Conservation (phyloP, 2,888 invertebrate genomes). For the Pediacus dermestoides region DNA sequence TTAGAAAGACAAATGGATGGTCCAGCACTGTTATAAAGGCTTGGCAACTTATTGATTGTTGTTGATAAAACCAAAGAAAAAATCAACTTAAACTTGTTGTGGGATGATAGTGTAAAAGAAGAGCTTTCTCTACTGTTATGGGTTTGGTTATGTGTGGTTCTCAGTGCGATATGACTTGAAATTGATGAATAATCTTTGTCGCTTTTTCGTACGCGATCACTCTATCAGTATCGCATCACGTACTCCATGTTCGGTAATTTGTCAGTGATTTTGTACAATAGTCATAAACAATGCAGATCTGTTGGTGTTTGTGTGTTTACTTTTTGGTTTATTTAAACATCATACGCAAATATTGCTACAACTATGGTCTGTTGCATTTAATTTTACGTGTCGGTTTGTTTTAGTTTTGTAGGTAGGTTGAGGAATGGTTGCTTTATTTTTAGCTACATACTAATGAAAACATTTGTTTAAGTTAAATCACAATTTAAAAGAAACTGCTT, state of each 20-base stretch:
- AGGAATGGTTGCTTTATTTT: too few species aligned
- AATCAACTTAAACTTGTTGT: slow-evolving; percentile 7
- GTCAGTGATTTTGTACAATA: too few species aligned
- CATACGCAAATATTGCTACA: slow-evolving; percentile 18
- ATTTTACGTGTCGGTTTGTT: slow-evolving; percentile 17
- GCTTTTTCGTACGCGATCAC: slow-evolving; percentile 27
- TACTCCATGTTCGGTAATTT: slow-evolving; percentile 17
- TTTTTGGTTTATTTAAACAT: slow-evolving; percentile 13
- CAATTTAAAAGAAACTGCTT: too few species aligned
- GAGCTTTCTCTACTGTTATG: slow-evolving; percentile 13
- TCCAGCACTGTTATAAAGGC: slow-evolving; percentile 38
- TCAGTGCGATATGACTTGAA: slow-evolving; percentile 24
- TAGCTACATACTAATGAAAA: too few species aligned
- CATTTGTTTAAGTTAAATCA: too few species aligned
- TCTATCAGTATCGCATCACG: slow-evolving; percentile 21
- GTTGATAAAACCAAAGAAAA: slow-evolving; percentile 33
- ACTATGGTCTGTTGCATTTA: slow-evolving; percentile 19
- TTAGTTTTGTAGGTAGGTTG: too few species aligned
- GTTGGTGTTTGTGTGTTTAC: slow-evolving; percentile 6
- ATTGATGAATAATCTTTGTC: slow-evolving; percentile 35
- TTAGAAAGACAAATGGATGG: slow-evolving; percentile 44
- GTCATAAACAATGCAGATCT: too few species aligned
- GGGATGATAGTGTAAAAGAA: not conserved
- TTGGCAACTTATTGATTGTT: slow-evolving; percentile 41
- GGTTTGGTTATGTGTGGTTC: slow-evolving; percentile 23